Base-by-base conservation (phyloP, 2,797 vertebrate genomes). In the Lophius americanus region DNA sequence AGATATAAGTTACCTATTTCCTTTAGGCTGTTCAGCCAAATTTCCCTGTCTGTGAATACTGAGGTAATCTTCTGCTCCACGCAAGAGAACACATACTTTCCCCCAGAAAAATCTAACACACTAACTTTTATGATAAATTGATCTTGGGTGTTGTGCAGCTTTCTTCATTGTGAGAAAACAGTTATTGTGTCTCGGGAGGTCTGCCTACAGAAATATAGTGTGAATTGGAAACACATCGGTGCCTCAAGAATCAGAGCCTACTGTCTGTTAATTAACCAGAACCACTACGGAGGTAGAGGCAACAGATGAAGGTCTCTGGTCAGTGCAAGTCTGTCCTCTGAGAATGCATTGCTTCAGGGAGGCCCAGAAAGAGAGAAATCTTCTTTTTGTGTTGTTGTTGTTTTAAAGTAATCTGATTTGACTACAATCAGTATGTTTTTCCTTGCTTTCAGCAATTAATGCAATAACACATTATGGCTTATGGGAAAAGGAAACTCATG, bases 181-280 rank as follows among this genome's bases (percentile, higher is more conserved):
- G 41, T 69, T 70, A 61, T 73, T 71, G 56, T 54, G 71, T 77
- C 74, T 78, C 66, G 69, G 70, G 79, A 81, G 62, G 59, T 75
- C 42, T 69, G 53, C 55, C 61, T 73, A 39, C 68, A 76, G 83
- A 79, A 64, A 78, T 68, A 35, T 23, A 48, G 35, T 39, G 56
- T 48, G 73, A 78, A 75, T 66, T 73, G 53, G 58, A 86, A 86
- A 68, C 62, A 70, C 75, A 86, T 53, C 54, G 46, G 39, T 50
- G 68, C 78, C 73, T 57, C 39, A 55, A 75, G 66, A 71, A 60
- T 74, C 41, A 43, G 35, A 70, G 32, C 41, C 37, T 52, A 67
- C 48, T 73, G 51, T 78, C 73, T 1, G 49, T 81, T 86, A 85
- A 89, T 86, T 82, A 86, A 85, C 65, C 55, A 70, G 56, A 35